A percentile compares a stretch with the other conserved stretches of the same genome.
These are phyloP conservation scores for Nemoura dubitans DNA, from an alignment of 2,888 invertebrate species.

Conservation along the genomic window DNA sequence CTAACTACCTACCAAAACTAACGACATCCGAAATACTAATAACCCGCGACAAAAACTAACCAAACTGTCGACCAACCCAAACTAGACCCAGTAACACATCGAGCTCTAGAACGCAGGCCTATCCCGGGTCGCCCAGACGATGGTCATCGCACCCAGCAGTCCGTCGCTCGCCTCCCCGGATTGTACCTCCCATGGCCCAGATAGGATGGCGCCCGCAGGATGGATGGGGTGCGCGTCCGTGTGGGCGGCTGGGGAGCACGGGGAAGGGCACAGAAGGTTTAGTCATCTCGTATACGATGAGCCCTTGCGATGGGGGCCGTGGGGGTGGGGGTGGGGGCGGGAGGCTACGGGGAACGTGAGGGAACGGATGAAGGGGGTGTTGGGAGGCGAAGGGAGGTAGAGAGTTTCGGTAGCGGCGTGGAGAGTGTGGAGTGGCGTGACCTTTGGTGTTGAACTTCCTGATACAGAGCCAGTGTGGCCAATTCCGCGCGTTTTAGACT, in stretches of 20 bases:
- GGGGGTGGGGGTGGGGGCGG: not conserved
- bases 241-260: constrained; percentile 7
- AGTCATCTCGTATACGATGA: constrained; percentile 21
- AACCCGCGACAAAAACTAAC: too few relatives aligned
- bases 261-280: constrained; percentile 27
- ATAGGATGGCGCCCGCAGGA: constrained; percentile 49
- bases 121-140: too few relatives aligned
- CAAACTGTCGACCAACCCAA: too few relatives aligned
- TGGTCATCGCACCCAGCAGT: not conserved
- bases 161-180: not conserved
- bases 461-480: too few relatives aligned
- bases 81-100: too few relatives aligned
- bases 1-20: too few relatives aligned
- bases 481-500: too few relatives aligned
- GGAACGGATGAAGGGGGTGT: constrained; percentile 47
- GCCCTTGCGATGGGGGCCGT: not conserved
- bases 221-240: constrained; percentile 50
- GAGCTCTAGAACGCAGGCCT: too few relatives aligned
- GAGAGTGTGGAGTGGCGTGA: constrained; percentile 21
- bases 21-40: too few relatives aligned
- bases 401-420: constrained; percentile 41
- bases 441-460: too few relatives aligned
- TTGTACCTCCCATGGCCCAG: constrained; percentile 2
- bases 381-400: constrained; percentile 41
- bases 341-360: constrained; percentile 34